Evolutionary conservation across 2,113 vertebrate species (phyloP), one percentile per base, ranked within the genome.

Genomic region (Holacanthus passer): DNA sequence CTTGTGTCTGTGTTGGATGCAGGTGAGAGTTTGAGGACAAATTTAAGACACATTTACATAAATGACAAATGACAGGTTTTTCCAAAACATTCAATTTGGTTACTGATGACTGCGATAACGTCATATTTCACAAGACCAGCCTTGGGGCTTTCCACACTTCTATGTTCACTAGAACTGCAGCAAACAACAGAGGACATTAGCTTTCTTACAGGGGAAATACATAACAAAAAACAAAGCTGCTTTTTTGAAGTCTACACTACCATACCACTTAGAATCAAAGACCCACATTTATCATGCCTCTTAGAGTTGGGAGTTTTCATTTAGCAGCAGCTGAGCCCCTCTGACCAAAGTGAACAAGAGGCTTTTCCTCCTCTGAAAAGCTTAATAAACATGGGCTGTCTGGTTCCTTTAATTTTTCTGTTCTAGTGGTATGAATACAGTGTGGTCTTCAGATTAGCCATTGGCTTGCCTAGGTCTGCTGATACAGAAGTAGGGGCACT

Each of bases 201-300:
- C 59, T 39, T 58, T 70, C 60, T 77, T 47, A 83, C 76, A 85
- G 50, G 48, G 75, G 37, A 87, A 91, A 91, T 81, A 56, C 63
- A 89, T 27, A 70, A 84, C 37, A 79, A 78, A 56, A 86, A 80
- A 79, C 60, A 87, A 82, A 87, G 56, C 47, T 39, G 84, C 32
- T 31, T 68, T 79, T 82, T 79, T 89, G 83, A 90, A 88, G 87
- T 78, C 84, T 80, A 88, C 83, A 88, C 84, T 22, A 69, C 39
- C 86, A 91, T 81, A 90, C 86, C 91, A 92, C 88, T 84, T 77
- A 79, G 83, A 93, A 92, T 83, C 77, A 87, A 48, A 71, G 24
- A 78, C 62, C 82, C 82, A 87, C 50, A 70, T 84, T 85, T 79
- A 89, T 85, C 35, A 73, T 7, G 68, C 43, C 73, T 83, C 77